Base-by-base conservation (phyloP, 2,113 vertebrate species). In the Steatornis caripensis region DNA sequence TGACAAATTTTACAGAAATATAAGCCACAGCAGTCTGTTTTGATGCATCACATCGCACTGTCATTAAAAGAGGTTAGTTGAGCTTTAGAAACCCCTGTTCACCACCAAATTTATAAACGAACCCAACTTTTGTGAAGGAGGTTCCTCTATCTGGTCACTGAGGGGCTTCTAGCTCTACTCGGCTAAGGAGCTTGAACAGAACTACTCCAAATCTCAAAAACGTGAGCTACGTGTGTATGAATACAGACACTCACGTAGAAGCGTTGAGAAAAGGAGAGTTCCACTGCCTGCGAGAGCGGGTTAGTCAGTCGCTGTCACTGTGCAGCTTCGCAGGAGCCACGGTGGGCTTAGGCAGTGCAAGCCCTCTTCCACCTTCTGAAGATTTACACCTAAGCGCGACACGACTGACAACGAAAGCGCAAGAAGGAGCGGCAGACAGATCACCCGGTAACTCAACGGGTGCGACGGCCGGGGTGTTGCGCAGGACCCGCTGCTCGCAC, bases 161-260 rank as follows among this genome's bases (percentile, higher is more conserved):
- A 55, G 39, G 58, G 65, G 46, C 15, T 90, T 32, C 54, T 37
- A 17, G 27, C 29, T 23, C 27, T 0, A 22, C 36, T 1, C 5
- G 5, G 24, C 37, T 4, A 10, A n/a, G 19, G 27, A 60, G 53
- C 30, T 37, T 3, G 24, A 69, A 6, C 1, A 15, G 29, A 53
- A 34, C 65, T 5, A 24, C 27, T 39, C 14, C 53, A 7, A 4
- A 20, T 2, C 60, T 30, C 69, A 10, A 5, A n/a, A 5, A 2
- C 12, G 0, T 2, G 48, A 49, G 34, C 5, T 11, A 7, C 27
- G 1, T 0, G 9, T 6, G 11, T 3, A 15, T 0, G 34, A 62
- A 18, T 2, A 29, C 14, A 19, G 21, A 3, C 18, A 4, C 2
- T 5, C 0, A 5, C 12, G 2, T 1, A 0, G 3, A 17, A 39